Conservation (phyloP, 1,140 invertebrate species). For the Parasteatoda tepidariorum region DNA sequence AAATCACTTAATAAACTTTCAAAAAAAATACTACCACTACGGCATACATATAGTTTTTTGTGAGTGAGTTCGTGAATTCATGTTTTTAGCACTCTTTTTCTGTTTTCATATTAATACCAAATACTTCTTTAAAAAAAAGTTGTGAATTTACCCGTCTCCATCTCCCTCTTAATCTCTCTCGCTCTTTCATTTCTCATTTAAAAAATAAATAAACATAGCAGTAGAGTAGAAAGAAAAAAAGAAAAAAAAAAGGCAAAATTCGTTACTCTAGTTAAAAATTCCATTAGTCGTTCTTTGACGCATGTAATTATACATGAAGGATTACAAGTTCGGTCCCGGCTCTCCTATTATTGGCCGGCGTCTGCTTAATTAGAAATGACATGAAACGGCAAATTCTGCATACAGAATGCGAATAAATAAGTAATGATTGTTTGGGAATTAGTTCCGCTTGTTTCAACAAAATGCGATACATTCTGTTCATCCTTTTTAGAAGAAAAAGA, state of each 20-base stretch:
- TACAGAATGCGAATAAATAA: slow-evolving; percentile 1
- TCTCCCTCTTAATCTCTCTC: too few species aligned
- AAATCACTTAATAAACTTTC: too few species aligned
- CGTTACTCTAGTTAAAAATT: neutral
- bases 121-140: too few species aligned
- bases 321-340: neutral
- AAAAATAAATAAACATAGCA: neutral
- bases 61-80: too few species aligned
- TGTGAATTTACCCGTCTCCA: too few species aligned
- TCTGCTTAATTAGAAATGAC: slow-evolving; percentile 15
- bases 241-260: neutral
- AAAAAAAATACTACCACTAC: too few species aligned
- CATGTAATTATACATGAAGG: slow-evolving; percentile 7
- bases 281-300: slow-evolving; percentile 12
- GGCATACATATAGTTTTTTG: too few species aligned
- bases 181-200: neutral
- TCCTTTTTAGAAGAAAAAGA: neutral
- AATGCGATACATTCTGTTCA: slow-evolving; percentile 1
- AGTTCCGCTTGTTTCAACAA: neutral
- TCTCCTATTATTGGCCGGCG: neutral
- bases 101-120: too few species aligned
- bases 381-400: neutral
- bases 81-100: too few species aligned
- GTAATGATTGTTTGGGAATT: neutral
- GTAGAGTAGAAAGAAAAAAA: neutral